Evolutionary conservation across 35 echinoderm and acorn worm species (phyloP).

Genomic region (Amphiura filiformis): DNA sequence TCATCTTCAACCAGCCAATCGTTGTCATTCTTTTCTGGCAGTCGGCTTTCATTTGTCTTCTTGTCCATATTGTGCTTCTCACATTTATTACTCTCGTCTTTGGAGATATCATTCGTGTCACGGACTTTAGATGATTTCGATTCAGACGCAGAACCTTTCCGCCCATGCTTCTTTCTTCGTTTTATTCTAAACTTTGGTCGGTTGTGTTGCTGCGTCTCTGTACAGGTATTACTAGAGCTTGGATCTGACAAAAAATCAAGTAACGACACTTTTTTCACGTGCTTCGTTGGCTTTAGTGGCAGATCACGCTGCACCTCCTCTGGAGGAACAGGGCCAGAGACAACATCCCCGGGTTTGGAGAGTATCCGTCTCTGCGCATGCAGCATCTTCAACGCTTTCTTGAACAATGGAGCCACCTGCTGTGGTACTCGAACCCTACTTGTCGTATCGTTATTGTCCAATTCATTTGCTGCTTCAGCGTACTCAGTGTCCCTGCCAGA

Average conservation of each 20-base stretch:
- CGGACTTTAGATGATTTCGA: background rate
- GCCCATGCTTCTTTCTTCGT: background rate
- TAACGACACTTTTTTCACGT: too few species aligned
- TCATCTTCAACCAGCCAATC: background rate
- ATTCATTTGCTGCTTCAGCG: background rate
- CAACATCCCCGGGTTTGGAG: background rate
- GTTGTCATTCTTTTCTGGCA: background rate
- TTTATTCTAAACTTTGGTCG: background rate
- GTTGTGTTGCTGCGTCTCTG: background rate
- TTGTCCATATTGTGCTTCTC: background rate
- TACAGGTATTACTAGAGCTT: background rate
- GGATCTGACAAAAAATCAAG: background rate
- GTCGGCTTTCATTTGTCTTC: background rate
- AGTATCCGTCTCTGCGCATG: background rate
- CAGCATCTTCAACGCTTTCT: background rate
- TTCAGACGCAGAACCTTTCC: background rate
- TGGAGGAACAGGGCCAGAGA: background rate
- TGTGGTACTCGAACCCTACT: background rate
- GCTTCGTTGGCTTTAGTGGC: background rate
- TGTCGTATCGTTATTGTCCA: background rate
- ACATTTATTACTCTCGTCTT: background rate
- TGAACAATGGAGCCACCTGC: background rate
- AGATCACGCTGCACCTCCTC: background rate
- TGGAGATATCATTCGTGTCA: background rate
- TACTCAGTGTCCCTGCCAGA: too few species aligned